Conservation (phyloP, 2,797 vertebrate species). For the Anableps anableps region DNA sequence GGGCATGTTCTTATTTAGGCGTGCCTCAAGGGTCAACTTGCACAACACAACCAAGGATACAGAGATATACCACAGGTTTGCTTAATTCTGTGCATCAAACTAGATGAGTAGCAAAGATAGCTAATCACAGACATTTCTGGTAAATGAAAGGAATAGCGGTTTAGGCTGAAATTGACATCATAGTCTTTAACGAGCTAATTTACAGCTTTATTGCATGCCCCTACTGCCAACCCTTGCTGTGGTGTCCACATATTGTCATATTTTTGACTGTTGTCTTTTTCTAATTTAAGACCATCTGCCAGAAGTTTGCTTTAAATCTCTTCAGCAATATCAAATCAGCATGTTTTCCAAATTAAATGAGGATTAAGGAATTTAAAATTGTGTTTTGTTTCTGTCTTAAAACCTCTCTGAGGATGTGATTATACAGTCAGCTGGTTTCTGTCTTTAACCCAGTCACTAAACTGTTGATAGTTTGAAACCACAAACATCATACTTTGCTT, state of each 20-base stretch:
- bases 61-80: not conserved
- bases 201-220: not conserved
- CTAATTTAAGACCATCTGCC: not conserved
- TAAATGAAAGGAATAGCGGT: not conserved
- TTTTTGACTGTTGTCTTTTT: not conserved
- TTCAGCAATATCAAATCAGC: not conserved
- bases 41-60: not conserved
- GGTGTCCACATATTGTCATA: not conserved
- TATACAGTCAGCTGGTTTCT: not conserved
- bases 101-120: not conserved
- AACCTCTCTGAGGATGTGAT: not conserved
- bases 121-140: not conserved
- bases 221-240: not conserved
- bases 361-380: not conserved
- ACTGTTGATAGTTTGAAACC: not conserved
- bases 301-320: not conserved
- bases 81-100: not conserved
- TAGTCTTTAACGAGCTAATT: not conserved
- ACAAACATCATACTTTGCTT: not conserved
- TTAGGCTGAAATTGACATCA: not conserved
- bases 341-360: not conserved
- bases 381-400: not conserved
- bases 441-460: not conserved
- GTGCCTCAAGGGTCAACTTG: not conserved
- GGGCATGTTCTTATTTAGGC: not conserved